Evolutionary conservation across 2,797 vertebrate genomes (phyloP).

Genomic region (Paramormyrops hopkinsi): DNA sequence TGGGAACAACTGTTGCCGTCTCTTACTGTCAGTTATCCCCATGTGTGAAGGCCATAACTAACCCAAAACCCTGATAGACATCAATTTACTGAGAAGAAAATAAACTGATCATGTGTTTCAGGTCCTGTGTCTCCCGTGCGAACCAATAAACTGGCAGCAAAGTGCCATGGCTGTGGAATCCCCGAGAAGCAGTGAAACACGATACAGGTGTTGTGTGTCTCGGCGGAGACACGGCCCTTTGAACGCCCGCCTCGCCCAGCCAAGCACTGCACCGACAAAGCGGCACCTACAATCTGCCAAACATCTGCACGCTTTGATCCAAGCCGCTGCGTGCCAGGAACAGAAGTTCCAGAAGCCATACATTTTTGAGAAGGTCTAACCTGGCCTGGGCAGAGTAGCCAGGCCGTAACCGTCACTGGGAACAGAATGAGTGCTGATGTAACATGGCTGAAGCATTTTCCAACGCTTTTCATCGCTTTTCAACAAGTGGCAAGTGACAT

Average conservation of each 20-base stretch:
- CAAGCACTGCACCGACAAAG: not conserved
- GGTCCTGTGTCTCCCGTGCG: not conserved
- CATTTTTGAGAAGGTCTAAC: not conserved
- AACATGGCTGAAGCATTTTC: not conserved
- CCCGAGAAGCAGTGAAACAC: not conserved
- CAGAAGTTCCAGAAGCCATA: not conserved
- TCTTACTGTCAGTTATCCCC: not conserved
- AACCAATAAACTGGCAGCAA: not conserved
- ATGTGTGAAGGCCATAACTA: not conserved
- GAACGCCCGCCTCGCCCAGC: not conserved
- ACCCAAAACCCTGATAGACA: slow-evolving; percentile 9
- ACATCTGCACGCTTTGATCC: not conserved
- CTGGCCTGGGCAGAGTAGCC: too few species aligned
- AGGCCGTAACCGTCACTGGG: not conserved
- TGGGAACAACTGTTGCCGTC: not conserved
- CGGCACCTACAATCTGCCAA: not conserved
- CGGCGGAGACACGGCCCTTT: not conserved
- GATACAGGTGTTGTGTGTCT: not conserved
- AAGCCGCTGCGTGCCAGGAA: not conserved
- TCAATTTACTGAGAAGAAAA: not conserved
- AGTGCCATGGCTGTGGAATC: not conserved
- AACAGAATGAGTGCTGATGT: not conserved
- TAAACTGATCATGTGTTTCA: not conserved
- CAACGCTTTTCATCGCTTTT: not conserved
- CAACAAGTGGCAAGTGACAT: not conserved